Percentiles rank a stretch among this genome's conserved stretches.
These are phyloP conservation scores for Ptyas mucosa DNA, from an alignment of 2,113 vertebrate species.

Conservation along the genomic window DNA sequence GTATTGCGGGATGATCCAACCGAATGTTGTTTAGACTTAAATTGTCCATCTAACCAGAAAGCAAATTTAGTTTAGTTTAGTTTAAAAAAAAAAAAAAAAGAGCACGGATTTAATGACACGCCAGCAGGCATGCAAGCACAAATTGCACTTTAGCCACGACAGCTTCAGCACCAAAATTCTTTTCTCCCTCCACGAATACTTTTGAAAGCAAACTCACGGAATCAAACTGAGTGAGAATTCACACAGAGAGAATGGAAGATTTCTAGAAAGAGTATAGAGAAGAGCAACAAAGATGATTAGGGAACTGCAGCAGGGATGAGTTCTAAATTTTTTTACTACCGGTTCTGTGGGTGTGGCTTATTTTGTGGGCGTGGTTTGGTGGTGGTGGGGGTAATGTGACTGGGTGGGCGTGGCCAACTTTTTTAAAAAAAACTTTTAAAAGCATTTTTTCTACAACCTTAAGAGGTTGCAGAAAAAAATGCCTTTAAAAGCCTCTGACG, in stretches of 20 bases:
- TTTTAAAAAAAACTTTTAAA: no score
- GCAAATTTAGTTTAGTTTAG: not conserved
- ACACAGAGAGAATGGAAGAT: not conserved
- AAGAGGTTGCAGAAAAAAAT: no score
- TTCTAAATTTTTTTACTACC: no score
- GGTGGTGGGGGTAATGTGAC: no score
- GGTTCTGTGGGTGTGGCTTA: no score
- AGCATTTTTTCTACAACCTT: no score
- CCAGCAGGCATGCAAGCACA: not conserved
- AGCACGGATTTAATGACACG: not conserved
- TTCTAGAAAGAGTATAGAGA: not conserved
- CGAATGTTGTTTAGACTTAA: not conserved
- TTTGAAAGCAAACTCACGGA: not conserved
- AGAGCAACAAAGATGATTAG: no score
- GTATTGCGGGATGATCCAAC: conserved; percentile 16
- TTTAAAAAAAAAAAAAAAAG: not conserved
- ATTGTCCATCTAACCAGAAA: not conserved
- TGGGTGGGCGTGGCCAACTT: no score
- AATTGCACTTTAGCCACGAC: not conserved
- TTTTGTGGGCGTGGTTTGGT: no score
- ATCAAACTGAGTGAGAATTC: not conserved
- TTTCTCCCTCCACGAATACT: not conserved
- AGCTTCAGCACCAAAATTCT: not conserved
- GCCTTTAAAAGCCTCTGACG: no score
- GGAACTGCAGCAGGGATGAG: no score